Percentiles rank a stretch among this genome's conserved stretches.
These are phyloP conservation scores for Octomys mimax DNA, from an alignment of 2,797 vertebrate species.

Conservation along the genomic window DNA sequence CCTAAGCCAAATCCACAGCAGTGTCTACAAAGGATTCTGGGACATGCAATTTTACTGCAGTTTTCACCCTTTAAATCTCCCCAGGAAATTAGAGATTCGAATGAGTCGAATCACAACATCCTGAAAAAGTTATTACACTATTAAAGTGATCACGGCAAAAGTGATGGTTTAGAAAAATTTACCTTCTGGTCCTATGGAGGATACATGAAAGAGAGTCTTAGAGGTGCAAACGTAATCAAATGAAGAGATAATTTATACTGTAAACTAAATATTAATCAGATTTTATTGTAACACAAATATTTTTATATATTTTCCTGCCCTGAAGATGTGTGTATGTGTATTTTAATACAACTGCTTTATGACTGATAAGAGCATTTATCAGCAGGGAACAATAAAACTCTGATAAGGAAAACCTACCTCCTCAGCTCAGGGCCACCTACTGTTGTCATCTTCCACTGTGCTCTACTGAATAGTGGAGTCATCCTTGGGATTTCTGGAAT, in stretches of 20 bases:
- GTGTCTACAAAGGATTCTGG: not conserved
- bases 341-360: slow-evolving; percentile 70
- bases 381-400: slow-evolving; percentile 83
- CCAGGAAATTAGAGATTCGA: not conserved
- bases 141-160: not conserved
- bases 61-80: slow-evolving; percentile 30
- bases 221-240: slow-evolving; percentile 37
- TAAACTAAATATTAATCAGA: slow-evolving; percentile 82
- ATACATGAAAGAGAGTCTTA: not conserved
- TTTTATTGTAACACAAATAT: slow-evolving; percentile 82
- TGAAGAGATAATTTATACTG: slow-evolving; percentile 73
- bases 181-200: not conserved
- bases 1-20: not conserved
- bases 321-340: not conserved
- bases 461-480: slow-evolving; percentile 77
- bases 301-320: slow-evolving; percentile 56
- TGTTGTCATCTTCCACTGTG: slow-evolving; percentile 77
- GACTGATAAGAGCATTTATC: slow-evolving; percentile 83
- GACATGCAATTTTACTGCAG: not conserved
- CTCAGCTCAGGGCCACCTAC: slow-evolving; percentile 74
- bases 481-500: slow-evolving; percentile 79
- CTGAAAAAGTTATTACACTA: not conserved
- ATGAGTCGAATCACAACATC: not conserved
- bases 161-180: not conserved
- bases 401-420: slow-evolving; percentile 80